phyloP scores from a whole-genome alignment of 2,888 invertebrate genomes.

The Volucella inanis region DNA sequence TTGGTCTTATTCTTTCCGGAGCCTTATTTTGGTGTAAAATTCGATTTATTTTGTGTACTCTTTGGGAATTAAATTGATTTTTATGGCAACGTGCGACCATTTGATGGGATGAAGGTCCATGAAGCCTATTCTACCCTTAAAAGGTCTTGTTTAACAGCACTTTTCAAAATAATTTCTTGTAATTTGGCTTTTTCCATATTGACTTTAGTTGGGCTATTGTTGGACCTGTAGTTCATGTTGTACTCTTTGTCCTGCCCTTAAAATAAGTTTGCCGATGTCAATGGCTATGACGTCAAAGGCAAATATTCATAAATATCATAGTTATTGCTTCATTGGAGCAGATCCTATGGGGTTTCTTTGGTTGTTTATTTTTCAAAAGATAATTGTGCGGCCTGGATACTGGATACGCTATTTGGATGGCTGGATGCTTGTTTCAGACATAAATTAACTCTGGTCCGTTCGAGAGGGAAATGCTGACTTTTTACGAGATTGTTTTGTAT shows the following conservation, averaged over 20 bases:
- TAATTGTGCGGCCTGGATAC: conserved; percentile 12
- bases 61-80: conserved; percentile 59
- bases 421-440: conserved; percentile 32
- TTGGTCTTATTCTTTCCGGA: conserved; percentile 9
- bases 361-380: conserved; percentile 27
- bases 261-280: conserved; percentile 8
- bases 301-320: conserved; percentile 45
- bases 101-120: neutral
- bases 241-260: conserved; percentile 17
- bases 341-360: conserved; percentile 8
- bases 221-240: conserved; percentile 14
- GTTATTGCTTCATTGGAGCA: conserved; percentile 50
- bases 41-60: conserved; percentile 62
- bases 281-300: conserved; percentile 45
- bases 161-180: conserved; percentile 50
- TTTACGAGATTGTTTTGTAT: conserved; percentile 35
- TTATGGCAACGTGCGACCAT: neutral
- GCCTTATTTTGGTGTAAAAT: conserved; percentile 38
- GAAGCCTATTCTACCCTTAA: conserved; percentile 2
- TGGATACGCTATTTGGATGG: conserved; percentile 22
- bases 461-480: conserved; percentile 11
- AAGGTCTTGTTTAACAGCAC: neutral
- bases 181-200: conserved; percentile 51
- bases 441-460: neutral
- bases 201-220: conserved; percentile 7